phyloP scores from a whole-genome alignment of 2,888 invertebrate genomes.

The Apamea sordens region DNA sequence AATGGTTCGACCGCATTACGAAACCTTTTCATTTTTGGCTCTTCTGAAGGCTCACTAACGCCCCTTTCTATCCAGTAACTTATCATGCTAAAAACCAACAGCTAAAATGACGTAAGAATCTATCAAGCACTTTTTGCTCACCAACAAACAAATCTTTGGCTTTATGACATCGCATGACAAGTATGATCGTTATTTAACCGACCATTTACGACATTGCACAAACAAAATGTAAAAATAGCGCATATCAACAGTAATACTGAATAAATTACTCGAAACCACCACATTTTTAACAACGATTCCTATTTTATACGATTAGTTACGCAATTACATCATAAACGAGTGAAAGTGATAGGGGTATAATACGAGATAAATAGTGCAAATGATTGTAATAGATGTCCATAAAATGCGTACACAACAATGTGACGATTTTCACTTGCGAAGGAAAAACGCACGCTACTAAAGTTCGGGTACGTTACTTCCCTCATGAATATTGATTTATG shows the following conservation, averaged over 20 bases:
- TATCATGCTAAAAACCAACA: conserved; percentile 1
- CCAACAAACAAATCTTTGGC: conserved; percentile 5
- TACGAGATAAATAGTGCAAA: conserved; percentile 39
- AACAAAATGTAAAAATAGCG: conserved; percentile 32
- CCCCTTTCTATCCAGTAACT: not conserved
- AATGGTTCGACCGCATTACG: not conserved
- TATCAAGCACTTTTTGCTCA: conserved; percentile 13
- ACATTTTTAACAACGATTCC: conserved; percentile 40
- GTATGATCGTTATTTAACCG: conserved; percentile 28
- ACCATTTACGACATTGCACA: conserved; percentile 30
- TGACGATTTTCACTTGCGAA: conserved; percentile 21
- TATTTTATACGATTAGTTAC: conserved; percentile 50
- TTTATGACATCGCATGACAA: conserved; percentile 39
- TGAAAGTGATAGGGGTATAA: conserved; percentile 61
- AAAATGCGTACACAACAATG: conserved; percentile 17
- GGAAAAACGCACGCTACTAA: conserved; percentile 1
- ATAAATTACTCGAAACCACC: conserved; percentile 42
- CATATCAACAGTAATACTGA: conserved; percentile 17
- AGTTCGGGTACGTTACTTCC: conserved; percentile 13
- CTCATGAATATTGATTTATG: conserved; percentile 23
- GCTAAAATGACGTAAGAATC: conserved; percentile 12
- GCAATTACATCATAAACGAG: conserved; percentile 47
- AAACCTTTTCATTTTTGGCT: not conserved
- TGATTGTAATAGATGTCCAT: conserved; percentile 45
- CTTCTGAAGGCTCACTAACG: not conserved